These are phyloP conservation scores for Lycaena phlaeas DNA, from an alignment of 2,888 invertebrate genomes.

Conservation along the genomic window DNA sequence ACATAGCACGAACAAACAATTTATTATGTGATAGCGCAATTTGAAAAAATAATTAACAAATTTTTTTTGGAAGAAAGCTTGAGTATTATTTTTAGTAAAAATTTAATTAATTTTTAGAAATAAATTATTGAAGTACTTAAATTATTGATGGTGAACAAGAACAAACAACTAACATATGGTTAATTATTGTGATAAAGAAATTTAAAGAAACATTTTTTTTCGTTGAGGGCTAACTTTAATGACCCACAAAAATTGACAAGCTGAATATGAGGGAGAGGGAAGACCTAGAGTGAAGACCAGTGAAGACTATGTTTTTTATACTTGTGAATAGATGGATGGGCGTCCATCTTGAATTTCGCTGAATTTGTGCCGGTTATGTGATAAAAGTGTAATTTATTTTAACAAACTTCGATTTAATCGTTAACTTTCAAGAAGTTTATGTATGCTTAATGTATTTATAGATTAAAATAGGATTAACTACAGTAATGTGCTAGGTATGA, in stretches of 20 bases:
- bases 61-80: too few species aligned
- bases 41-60: too few species aligned
- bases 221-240: too few species aligned
- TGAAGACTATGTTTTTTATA: constrained; percentile 8
- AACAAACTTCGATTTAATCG: constrained; percentile 55
- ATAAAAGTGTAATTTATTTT: constrained; percentile 67
- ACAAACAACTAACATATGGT: too few species aligned
- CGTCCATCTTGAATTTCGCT: constrained; percentile 87
- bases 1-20: too few species aligned
- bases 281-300: constrained; percentile 14
- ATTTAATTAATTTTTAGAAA: too few species aligned
- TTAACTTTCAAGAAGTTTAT: constrained; percentile 64
- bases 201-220: too few species aligned
- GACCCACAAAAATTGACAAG: constrained; percentile 1
- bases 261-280: neutral
- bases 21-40: too few species aligned
- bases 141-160: too few species aligned
- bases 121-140: too few species aligned
- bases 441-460: constrained; percentile 57
- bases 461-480: constrained; percentile 73
- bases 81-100: too few species aligned
- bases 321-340: constrained; percentile 73
- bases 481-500: constrained; percentile 84
- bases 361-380: constrained; percentile 82
- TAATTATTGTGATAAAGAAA: too few species aligned